Evolutionary conservation across 2,888 invertebrate species (phyloP), one percentile per base, ranked within the genome.

Genomic region (Cheilosia vulpina): DNA sequence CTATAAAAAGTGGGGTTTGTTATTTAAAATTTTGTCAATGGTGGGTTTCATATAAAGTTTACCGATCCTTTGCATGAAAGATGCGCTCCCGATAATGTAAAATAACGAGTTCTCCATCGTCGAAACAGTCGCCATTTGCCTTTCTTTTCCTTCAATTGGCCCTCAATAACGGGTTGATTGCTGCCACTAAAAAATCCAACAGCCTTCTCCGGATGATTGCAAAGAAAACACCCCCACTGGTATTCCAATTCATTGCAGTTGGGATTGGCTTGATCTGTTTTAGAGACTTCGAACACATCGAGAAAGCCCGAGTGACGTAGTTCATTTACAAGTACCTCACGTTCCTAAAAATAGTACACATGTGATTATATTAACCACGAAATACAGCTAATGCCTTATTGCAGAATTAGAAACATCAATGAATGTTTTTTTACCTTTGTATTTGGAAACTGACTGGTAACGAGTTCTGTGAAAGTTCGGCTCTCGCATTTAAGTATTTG

Each of bases 381-480:
- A 34, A 3, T 9, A 11, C 3, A 3, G 11, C 11, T 13, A 38
- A 38, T 38, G 34, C 11, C 13, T 38, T 13, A 13, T 11, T 34
- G 34, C 34, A 38, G 3, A 38, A 38, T 13, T 11, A 5, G n/a
- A 43, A 2, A 19, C 17, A 57, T 15, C 1, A n/a, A 34, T 27
- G 27, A 7, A 53, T 0, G 2, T 7, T 65, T 65, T 65, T 81
- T 82, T 89, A 96, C 96, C 94, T 97, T 97, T 71, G 95, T 93
- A 76, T 96, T 96, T 0, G 98, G 98, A 93, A 98, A 98, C 68
- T 98, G 97, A 88, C 98, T 97, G 5, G 98, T 98, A 71, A 98
- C 98, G 53, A 98, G 94, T 63, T 98, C 97, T 43, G 97, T 94
- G 91, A 97, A 97, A 43, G 96, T 96, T 91, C 96, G 96, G 92